These are phyloP conservation scores for Erpornis zantholeuca DNA, from an alignment of 2,113 vertebrate species.

Conservation along the genomic window DNA sequence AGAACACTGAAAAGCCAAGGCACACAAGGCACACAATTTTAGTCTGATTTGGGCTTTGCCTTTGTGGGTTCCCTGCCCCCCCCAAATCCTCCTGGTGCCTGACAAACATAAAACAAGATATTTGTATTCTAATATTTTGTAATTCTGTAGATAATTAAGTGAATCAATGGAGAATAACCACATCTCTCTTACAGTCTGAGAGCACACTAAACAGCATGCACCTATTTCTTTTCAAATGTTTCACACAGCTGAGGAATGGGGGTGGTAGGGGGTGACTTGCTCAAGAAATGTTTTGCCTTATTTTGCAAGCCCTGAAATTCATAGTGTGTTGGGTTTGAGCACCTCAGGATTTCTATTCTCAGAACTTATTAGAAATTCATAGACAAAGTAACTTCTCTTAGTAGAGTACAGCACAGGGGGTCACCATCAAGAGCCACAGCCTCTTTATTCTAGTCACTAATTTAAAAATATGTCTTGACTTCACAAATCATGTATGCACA, in stretches of 20 bases:
- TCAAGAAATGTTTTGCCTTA: background rate
- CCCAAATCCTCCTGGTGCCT: background rate
- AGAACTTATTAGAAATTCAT: slow-evolving; percentile 20
- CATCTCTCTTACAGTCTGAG: background rate
- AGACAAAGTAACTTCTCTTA: slow-evolving; percentile 9
- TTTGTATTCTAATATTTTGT: background rate
- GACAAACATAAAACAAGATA: slow-evolving; percentile 26
- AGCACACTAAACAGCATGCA: background rate
- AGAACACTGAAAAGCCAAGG: slow-evolving; percentile 6
- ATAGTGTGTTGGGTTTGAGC: background rate
- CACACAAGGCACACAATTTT: slow-evolving; percentile 16
- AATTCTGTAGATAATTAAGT: background rate
- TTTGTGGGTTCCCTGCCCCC: background rate
- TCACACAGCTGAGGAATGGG: background rate
- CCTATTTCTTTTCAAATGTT: background rate
- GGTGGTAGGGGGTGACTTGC: background rate
- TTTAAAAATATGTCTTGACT: slow-evolving; percentile 18
- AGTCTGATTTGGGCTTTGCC: background rate
- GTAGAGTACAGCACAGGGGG: background rate
- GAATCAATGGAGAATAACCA: slow-evolving; percentile 9
- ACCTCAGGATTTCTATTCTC: slow-evolving; percentile 35
- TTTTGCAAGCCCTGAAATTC: slow-evolving; percentile 18
- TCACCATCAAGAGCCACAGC: background rate
- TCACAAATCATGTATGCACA: background rate
- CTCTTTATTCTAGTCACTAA: background rate